Conservation (phyloP, 2,797 vertebrate genomes). For the Acipenser oxyrinchus region DNA sequence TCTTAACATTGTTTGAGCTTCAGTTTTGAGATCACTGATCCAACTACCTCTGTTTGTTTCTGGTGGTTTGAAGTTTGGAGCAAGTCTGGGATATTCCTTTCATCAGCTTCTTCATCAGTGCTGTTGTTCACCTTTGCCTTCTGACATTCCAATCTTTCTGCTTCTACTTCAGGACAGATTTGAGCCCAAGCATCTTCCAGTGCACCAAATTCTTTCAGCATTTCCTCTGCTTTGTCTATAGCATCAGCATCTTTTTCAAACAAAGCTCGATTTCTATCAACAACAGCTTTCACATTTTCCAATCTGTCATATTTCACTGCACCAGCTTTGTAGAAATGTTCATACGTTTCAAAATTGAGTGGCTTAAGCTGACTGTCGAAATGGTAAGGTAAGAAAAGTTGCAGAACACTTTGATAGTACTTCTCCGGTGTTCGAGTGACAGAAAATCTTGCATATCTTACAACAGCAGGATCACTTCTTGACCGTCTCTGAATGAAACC, state of each 20-base stretch:
- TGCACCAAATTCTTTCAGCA: too few species aligned
- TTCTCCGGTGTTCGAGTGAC: not conserved
- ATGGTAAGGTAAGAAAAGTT: slow-evolving; percentile 4
- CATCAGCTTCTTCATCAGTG: too few species aligned
- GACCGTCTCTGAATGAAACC: slow-evolving; percentile 18
- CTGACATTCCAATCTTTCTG: slow-evolving; percentile 1
- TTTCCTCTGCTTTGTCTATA: too few species aligned
- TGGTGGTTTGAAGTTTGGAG: too few species aligned
- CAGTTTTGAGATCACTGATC: not conserved
- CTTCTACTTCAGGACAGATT: too few species aligned
- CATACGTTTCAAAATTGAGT: not conserved
- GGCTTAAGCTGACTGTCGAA: not conserved
- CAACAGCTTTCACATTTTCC: not conserved
- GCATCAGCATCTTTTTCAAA: slow-evolving; percentile 18
- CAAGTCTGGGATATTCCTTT: too few species aligned
- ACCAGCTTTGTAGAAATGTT: slow-evolving; percentile 7
- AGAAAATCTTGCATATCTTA: slow-evolving; percentile 21
- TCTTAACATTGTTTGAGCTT: not conserved
- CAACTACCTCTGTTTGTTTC: too few species aligned
- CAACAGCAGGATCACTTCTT: slow-evolving; percentile 13
- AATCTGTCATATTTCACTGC: not conserved
- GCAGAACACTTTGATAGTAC: not conserved
- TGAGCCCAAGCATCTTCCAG: too few species aligned
- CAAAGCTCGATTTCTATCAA: not conserved
- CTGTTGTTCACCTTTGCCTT: too few species aligned